Conservation (phyloP, 2,888 invertebrate genomes). For the Papilio gigon region DNA sequence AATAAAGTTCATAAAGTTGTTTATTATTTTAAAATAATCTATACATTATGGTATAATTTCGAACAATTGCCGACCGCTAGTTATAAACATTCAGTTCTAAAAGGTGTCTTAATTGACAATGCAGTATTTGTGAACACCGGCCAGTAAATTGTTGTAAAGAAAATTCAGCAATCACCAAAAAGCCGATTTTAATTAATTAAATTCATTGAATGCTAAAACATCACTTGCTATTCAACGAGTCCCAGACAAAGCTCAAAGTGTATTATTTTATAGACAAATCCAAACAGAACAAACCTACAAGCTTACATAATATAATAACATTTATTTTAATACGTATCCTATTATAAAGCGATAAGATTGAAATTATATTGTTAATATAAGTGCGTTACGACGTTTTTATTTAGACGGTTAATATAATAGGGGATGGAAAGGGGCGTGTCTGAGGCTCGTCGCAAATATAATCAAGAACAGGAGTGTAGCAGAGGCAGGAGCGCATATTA, state of each 20-base stretch:
- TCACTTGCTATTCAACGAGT: constrained; percentile 76
- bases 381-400: constrained; percentile 56
- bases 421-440: constrained; percentile 79
- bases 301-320: constrained; percentile 56
- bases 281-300: constrained; percentile 62
- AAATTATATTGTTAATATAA: constrained; percentile 46
- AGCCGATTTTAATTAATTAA: constrained; percentile 77
- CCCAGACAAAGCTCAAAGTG: constrained; percentile 80
- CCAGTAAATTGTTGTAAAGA: constrained; percentile 44
- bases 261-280: constrained; percentile 81
- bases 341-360: constrained; percentile 44
- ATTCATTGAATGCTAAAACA: constrained; percentile 76
- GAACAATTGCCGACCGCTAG: too few relatives aligned
- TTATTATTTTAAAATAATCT: too few relatives aligned
- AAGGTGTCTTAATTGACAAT: background rate
- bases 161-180: constrained; percentile 59
- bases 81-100: background rate
- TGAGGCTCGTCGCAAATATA: constrained; percentile 78
- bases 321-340: constrained; percentile 43
- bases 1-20: too few relatives aligned
- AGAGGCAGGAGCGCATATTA: constrained; percentile 46
- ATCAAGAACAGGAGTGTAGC: constrained; percentile 57
- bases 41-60: too few relatives aligned
- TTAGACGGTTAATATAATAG: constrained; percentile 67
- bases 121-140: background rate